phyloP scores from a whole-genome alignment of 2,888 invertebrate genomes.

The Catocala fraxini region DNA sequence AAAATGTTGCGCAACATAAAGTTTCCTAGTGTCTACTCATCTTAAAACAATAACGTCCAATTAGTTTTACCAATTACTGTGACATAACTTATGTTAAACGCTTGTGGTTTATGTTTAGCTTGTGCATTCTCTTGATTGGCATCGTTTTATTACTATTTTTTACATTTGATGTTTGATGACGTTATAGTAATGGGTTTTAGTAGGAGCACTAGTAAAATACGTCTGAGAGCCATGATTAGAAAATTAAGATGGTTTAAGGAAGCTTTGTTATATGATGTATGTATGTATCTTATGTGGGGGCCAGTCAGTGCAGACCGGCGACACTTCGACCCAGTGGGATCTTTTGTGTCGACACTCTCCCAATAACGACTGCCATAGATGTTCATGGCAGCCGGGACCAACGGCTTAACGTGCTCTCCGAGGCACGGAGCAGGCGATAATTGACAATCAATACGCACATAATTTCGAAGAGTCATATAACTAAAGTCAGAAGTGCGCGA shows the following conservation, averaged over 20 bases:
- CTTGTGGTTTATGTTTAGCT: slow-evolving; percentile 43
- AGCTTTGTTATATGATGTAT: not conserved
- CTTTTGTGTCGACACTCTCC: fast-evolving
- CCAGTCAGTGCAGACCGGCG: too few species aligned
- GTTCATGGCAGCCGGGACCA: too few species aligned
- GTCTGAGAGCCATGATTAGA: slow-evolving; percentile 12
- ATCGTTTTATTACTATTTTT: slow-evolving; percentile 38
- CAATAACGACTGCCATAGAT: too few species aligned
- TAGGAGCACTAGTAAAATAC: slow-evolving; percentile 12
- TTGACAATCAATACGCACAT: too few species aligned
- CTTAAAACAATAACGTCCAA: slow-evolving; percentile 49
- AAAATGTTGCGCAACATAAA: slow-evolving; percentile 4
- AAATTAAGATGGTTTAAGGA: slow-evolving; percentile 6
- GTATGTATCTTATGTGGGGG: too few species aligned
- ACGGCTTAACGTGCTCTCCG: too few species aligned
- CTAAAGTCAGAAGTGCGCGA: too few species aligned
- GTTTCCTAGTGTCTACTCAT: slow-evolving; percentile 5
- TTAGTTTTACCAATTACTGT: slow-evolving; percentile 58
- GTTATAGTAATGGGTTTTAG: slow-evolving; percentile 31
- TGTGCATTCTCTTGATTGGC: slow-evolving; percentile 53
- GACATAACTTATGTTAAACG: slow-evolving; percentile 41
- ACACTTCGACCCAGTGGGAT: too few species aligned
- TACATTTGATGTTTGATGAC: slow-evolving; percentile 32
- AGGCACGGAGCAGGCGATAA: too few species aligned
- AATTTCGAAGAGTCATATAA: too few species aligned